phyloP scores from a whole-genome alignment of 30 jellyfish, hydroid and myxozoan species.

The Pelagia noctiluca region DNA sequence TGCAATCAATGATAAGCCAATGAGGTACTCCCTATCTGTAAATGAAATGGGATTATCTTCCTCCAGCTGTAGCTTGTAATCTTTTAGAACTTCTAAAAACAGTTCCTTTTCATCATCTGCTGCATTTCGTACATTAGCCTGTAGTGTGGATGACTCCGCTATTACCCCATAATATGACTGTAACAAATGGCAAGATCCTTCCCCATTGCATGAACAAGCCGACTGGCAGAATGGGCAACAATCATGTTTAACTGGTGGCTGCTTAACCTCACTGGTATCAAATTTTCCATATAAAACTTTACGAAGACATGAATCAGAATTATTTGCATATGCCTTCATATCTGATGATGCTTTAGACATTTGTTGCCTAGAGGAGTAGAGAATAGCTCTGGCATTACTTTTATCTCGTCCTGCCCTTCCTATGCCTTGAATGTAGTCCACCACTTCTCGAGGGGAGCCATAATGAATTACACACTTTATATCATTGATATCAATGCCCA shows the following conservation, averaged over 20 bases:
- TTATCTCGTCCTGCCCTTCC: slow-evolving; percentile 47
- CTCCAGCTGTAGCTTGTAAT: background rate
- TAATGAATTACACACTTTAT: slow-evolving; percentile 7
- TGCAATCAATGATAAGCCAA: slow-evolving; percentile 9
- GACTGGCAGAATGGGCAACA: slow-evolving; percentile 17
- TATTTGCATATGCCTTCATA: slow-evolving; percentile 17
- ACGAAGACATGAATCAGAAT: background rate
- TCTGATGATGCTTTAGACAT: slow-evolving; percentile 17
- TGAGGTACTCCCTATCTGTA: background rate
- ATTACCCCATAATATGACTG: background rate
- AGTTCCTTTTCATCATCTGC: background rate
- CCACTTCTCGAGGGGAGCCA: slow-evolving; percentile 22
- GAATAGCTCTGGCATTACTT: background rate
- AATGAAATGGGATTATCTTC: slow-evolving; percentile 10
- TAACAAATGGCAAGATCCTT: slow-evolving; percentile 4
- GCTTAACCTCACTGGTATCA: slow-evolving; percentile 4
- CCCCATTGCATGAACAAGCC: slow-evolving; percentile 16
- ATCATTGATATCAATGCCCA: slow-evolving; percentile 37
- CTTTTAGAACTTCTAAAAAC: background rate
- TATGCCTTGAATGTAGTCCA: slow-evolving; percentile 34
- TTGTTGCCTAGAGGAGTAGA: slow-evolving; percentile 10
- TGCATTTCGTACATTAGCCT: slow-evolving; percentile 10
- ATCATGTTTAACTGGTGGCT: slow-evolving; percentile 14
- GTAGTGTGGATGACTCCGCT: background rate
- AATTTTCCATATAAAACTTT: slow-evolving; percentile 10